These are phyloP conservation scores for Vultur gryphus DNA, from an alignment of 2,797 vertebrate genomes.

Conservation along the genomic window DNA sequence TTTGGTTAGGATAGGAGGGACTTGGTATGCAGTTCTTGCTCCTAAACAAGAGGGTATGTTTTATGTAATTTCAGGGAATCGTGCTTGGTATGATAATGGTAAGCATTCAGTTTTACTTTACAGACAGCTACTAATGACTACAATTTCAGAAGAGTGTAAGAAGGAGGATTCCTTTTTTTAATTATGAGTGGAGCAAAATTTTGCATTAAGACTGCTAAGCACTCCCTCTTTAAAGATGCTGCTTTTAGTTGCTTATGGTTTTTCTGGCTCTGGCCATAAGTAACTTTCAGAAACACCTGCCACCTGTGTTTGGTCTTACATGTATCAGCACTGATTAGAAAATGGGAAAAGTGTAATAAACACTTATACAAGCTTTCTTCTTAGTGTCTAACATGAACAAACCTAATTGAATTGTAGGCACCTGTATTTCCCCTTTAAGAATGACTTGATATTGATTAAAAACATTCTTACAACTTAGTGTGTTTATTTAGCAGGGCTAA, in stretches of 20 bases:
- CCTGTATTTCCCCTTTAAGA: not conserved
- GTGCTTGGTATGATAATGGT: not conserved
- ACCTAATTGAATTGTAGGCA: not conserved
- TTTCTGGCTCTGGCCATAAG: not conserved
- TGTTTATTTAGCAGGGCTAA: not conserved
- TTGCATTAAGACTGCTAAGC: not conserved
- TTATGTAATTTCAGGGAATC: not conserved
- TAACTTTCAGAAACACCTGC: not conserved
- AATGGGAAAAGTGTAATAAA: not conserved
- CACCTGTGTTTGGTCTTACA: not conserved
- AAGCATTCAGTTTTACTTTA: not conserved
- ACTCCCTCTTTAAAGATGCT: not conserved
- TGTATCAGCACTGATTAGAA: not conserved
- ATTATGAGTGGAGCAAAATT: not conserved
- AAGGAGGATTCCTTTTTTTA: not conserved
- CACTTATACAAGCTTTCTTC: not conserved
- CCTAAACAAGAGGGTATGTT: not conserved
- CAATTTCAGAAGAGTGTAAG: not conserved
- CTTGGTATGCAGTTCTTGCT: not conserved
- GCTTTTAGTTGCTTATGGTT: not conserved
- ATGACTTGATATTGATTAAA: not conserved
- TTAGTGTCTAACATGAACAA: not conserved
- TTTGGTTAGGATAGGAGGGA: not conserved
- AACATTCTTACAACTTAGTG: not conserved
- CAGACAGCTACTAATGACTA: not conserved